Percentiles rank a stretch among this genome's conserved stretches.
phyloP scores from a whole-genome alignment of 2,113 vertebrate genomes.

The Ictalurus furcatus region DNA sequence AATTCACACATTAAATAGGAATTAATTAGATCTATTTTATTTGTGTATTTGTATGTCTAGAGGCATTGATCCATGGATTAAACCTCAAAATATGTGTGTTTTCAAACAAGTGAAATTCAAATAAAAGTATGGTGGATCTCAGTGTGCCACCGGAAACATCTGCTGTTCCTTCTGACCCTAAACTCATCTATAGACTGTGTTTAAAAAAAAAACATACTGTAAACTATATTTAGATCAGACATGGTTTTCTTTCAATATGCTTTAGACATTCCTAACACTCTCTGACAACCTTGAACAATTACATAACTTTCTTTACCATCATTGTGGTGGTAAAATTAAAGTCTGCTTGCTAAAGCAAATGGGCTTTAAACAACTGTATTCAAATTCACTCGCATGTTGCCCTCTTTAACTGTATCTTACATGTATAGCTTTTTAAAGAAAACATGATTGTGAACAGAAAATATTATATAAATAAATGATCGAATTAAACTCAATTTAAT shows the following conservation, averaged over 20 bases:
- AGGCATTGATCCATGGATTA: not conserved
- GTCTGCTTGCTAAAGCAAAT: not conserved
- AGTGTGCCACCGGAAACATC: not conserved
- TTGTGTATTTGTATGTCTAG: not conserved
- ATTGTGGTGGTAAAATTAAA: not conserved
- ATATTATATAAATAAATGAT: not conserved
- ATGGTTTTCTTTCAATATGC: not conserved
- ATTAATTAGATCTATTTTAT: too few species aligned
- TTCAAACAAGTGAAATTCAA: not conserved
- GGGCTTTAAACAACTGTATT: not conserved
- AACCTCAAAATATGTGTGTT: not conserved
- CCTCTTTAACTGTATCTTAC: not conserved
- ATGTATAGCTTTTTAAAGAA: not conserved
- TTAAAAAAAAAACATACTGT: not conserved
- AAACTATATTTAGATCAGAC: constrained; percentile 6
- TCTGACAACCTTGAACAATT: not conserved
- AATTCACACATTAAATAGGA: not conserved
- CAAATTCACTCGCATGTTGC: not conserved
- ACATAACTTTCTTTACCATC: not conserved
- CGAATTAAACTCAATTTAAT: not conserved
- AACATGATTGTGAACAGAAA: not conserved
- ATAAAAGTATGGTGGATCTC: not conserved
- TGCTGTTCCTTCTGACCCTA: not conserved
- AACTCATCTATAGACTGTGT: not conserved
- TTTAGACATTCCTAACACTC: not conserved